Evolutionary conservation across 1,140 invertebrate genomes (phyloP), one percentile per base, ranked within the genome.

Genomic region (Spodoptera litura): DNA sequence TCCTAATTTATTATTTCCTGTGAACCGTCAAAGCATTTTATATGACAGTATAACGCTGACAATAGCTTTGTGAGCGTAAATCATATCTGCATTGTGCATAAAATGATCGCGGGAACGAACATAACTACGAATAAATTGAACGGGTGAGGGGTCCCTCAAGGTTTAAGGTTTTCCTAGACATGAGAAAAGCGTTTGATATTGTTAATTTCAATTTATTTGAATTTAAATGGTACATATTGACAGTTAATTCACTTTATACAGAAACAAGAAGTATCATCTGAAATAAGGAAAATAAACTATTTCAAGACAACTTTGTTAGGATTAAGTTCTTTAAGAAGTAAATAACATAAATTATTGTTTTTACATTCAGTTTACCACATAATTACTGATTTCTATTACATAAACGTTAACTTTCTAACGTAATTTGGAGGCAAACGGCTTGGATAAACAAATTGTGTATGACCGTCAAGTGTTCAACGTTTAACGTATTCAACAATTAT

Each of bases 1-100:
- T 66, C 49, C 38, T 71, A 38, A 56, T 84, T 84, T 84, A 81
- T 80, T 79, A 62, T 79, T 81, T 84, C 82, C 82, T 84, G 61
- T 20, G 58, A 66, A 66, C 56, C 13, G 31, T 75, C 66, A 78
- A 81, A 78, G 76, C 76, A 80, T 79, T 75, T 73, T 77, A 66
- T 55, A 64, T 73, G 27, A 66, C 62, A 66, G 38, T 71, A 62
- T 75, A 74, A 49, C 56, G 20, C 20, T 20, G 20, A 20, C 20
- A 20, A 20, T 20, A 61, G 27, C 56, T 58, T 74, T 72, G 70
- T 72, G 53, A 38, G 38, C 53, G 31, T 58, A 56, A 72, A 56
- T 72, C 66, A 70, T 70, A 70, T 53, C 51, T 70, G 66, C 49
- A 70, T 70, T 70, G 66, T 70, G 66, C 66, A 53, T 53, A 53